These are phyloP conservation scores for Sus scrofa DNA, from an alignment of 2,113 vertebrate species.

Conservation along the genomic window T2T-Sscrofa CM000827.6:52908001-52908500, in stretches of 20 bases:
- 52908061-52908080: not conserved
- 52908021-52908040: not conserved
- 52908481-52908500: not conserved
- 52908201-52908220: not conserved
- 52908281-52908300: too few relatives aligned
- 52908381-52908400: not conserved
- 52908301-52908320: too few relatives aligned
- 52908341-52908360: too few relatives aligned
- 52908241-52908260: not conserved
- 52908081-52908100: not conserved
- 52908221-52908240: not conserved
- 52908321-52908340: too few relatives aligned
- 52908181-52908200: too few relatives aligned
- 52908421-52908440: not conserved
- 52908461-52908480: not conserved
- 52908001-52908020: fast-evolving
- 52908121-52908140: not conserved
- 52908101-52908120: not conserved
- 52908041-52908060: not conserved
- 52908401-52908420: not conserved
- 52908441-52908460: not conserved
- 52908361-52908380: not conserved
- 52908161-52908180: not conserved
- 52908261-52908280: not conserved
- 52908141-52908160: not conserved